Percentiles rank a stretch among this genome's conserved stretches.
These are phyloP conservation scores for Tenthredo distinguenda DNA, from an alignment of 2,888 invertebrate genomes.

Conservation along the genomic window DNA sequence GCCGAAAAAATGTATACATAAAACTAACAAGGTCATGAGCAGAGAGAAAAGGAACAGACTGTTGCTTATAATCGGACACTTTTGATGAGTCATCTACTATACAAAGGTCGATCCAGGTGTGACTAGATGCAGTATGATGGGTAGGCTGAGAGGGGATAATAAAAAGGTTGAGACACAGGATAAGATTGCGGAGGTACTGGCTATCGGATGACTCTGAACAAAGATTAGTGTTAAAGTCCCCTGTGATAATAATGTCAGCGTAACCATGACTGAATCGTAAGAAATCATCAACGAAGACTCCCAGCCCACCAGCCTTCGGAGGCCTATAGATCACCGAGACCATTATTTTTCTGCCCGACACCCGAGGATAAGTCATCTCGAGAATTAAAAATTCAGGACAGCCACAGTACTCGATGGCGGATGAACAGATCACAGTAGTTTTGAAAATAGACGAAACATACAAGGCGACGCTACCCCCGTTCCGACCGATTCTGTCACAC, in stretches of 20 bases:
- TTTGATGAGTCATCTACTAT: slow-evolving; percentile 28
- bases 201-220: not conserved
- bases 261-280: slow-evolving; percentile 29
- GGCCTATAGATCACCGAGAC: slow-evolving; percentile 45
- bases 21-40: not conserved
- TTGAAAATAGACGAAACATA: not conserved
- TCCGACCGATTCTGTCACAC: not conserved
- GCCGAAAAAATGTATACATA: not conserved
- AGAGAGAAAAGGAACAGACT: not conserved
- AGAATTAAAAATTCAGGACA: slow-evolving; percentile 48
- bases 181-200: slow-evolving; percentile 33
- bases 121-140: slow-evolving; percentile 24
- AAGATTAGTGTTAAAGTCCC: slow-evolving; percentile 53
- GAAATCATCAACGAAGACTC: slow-evolving; percentile 16
- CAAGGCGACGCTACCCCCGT: not conserved
- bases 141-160: slow-evolving; percentile 47
- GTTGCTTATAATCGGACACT: not conserved
- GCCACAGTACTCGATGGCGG: not conserved
- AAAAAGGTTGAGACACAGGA: slow-evolving; percentile 6
- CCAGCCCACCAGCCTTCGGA: slow-evolving; percentile 42
- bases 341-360: not conserved
- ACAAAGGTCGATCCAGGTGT: slow-evolving; percentile 53
- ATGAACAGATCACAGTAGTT: not conserved
- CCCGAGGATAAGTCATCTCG: not conserved
- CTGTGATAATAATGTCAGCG: slow-evolving; percentile 43